Evolutionary conservation across 2,888 invertebrate genomes (phyloP), one percentile per base, ranked within the genome.

Genomic region (Aphodius granarius): DNA sequence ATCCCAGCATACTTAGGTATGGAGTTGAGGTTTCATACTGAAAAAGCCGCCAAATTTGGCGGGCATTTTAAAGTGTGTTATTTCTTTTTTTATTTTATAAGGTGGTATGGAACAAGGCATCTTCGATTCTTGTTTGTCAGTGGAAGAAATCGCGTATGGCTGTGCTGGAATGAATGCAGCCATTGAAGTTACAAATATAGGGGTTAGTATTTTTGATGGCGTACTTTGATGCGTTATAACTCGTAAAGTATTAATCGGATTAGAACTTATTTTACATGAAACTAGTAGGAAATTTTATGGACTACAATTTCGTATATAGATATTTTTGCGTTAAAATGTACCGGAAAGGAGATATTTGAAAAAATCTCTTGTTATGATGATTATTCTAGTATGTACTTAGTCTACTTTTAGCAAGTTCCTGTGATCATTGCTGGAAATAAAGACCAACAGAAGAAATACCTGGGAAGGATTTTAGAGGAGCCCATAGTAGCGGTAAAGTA

Each of bases 121-220:
- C 74, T 91, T 95, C 87, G 95, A 96, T 81, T 91, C 91, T 21
- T 94, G 96, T 85, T 85, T 98, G 80, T 91, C 97, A 73, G 93
- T 94, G 43, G 98, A 99, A 88, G 96, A 97, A 86, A 85, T 98
- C 73, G 95, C 95, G 66, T 98, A 94, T 88, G 98, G 96, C 21
- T 99, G 98, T 86, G 94, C 97, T 74, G 98, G 97, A 78, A 93
- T 97, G 79, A 92, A 92, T 90, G 97, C 97, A 5, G 97, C 97
- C 16, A 89, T 97, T 84, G 97, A 95, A 89, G 95, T 93, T 68
- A 96, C 95, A 87, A 93, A 93, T 72, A 90, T 97, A 77, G 96
- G 94, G 80, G 92, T 93, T 90, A 91, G 83, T 83, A 64, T 6
- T n/a, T n/a, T n/a, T n/a, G n/a, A n/a, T n/a, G n/a, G n/a, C n/a